Conservation (phyloP, 2,113 vertebrate genomes). For the Phalacrocorax carbo region DNA sequence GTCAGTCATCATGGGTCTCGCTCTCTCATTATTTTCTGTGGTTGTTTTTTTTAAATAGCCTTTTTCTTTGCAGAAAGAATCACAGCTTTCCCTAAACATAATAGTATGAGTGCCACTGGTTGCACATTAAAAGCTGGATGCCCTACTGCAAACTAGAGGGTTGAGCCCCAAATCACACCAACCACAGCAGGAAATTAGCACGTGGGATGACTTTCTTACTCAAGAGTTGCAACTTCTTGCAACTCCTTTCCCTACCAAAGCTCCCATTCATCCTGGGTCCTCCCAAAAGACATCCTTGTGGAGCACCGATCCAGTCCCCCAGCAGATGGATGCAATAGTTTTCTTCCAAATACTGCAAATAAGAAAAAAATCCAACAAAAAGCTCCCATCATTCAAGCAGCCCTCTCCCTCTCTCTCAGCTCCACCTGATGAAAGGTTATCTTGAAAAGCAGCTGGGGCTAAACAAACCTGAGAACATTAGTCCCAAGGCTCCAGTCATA, state of each 20-base stretch:
- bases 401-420: not conserved
- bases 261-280: not conserved
- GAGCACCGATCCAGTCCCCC: not conserved
- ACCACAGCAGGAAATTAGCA: not conserved
- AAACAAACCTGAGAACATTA: constrained; percentile 51
- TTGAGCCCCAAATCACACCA: not conserved
- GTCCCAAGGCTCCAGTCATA: constrained; percentile 34
- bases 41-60: not conserved
- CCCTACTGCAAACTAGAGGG: not conserved
- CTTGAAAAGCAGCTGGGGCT: constrained; percentile 35
- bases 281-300: constrained; percentile 19
- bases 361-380: not conserved
- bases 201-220: not conserved
- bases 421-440: constrained; percentile 14
- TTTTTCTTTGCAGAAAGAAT: not conserved
- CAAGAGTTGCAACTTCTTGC: not conserved
- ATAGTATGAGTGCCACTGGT: not conserved
- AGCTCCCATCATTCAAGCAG: not conserved
- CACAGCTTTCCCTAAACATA: not conserved
- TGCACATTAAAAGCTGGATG: not conserved
- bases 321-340: not conserved
- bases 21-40: not conserved
- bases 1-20: not conserved
- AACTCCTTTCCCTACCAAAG: not conserved
- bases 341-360: not conserved